These are phyloP conservation scores for Melanostigma gelatinosum DNA, from an alignment of 2,113 vertebrate species.

Conservation along the genomic window DNA sequence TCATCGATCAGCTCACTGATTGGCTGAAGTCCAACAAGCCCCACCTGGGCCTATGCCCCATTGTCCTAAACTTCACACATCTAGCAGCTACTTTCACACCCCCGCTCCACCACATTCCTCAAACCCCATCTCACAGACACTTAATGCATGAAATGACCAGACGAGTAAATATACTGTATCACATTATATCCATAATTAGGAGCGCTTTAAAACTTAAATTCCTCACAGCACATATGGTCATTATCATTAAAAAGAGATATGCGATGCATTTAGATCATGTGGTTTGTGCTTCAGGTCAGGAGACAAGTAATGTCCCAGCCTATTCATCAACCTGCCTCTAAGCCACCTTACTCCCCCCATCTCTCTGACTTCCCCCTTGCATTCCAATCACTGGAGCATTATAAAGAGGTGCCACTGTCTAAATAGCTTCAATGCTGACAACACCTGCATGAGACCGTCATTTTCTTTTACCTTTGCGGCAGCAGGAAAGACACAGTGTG, in stretches of 20 bases:
- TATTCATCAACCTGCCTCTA: conserved; percentile 6
- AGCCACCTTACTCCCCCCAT: not conserved
- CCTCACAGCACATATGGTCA: not conserved
- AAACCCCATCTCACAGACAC: too few relatives aligned
- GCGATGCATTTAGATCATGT: conserved; percentile 22
- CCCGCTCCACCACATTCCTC: too few relatives aligned
- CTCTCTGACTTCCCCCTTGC: conserved; percentile 2
- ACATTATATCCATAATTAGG: too few relatives aligned
- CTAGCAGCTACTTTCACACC: too few relatives aligned
- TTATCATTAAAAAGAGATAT: conserved; percentile 10
- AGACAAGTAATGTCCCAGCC: conserved; percentile 8
- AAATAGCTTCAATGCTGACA: conserved; percentile 44
- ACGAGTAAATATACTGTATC: too few relatives aligned
- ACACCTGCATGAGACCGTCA: conserved; percentile 41
- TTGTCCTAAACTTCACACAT: too few relatives aligned
- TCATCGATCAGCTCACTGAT: too few relatives aligned
- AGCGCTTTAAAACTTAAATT: too few relatives aligned
- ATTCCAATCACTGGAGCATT: conserved; percentile 31
- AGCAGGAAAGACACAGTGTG: conserved; percentile 10
- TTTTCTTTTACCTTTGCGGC: conserved; percentile 53
- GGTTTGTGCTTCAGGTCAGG: conserved; percentile 20
- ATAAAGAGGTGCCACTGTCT: conserved; percentile 28
- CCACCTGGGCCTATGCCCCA: too few relatives aligned
- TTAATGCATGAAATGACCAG: too few relatives aligned
- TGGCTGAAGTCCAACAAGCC: too few relatives aligned